Conservation (phyloP, 2,113 vertebrate genomes). For the Limnothrissa miodon region DNA sequence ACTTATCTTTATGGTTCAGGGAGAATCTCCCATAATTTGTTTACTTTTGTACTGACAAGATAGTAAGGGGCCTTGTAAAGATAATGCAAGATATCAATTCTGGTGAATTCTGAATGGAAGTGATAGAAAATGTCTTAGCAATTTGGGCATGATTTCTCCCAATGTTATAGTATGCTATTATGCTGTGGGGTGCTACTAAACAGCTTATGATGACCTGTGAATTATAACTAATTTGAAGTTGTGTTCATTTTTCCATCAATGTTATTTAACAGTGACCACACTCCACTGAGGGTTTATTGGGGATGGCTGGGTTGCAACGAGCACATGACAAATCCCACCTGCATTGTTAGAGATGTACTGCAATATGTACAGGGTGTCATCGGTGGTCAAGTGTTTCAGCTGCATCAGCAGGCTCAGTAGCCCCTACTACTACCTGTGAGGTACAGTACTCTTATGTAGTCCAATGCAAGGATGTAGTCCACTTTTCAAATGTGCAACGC, state of each 20-base stretch:
- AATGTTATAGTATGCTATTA: too few species aligned
- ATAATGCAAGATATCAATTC: constrained; percentile 25
- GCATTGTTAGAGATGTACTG: neutral
- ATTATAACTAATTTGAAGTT: neutral
- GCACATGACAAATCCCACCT: neutral
- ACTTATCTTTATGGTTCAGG: constrained; percentile 34
- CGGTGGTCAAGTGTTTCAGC: neutral
- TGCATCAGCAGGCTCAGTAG: neutral
- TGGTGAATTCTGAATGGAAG: constrained; percentile 22
- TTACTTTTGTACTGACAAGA: constrained; percentile 25
- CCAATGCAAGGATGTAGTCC: neutral
- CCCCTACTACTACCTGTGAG: neutral
- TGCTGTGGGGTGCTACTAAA: neutral
- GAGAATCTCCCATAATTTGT: constrained; percentile 39
- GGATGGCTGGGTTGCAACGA: neutral
- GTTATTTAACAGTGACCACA: neutral
- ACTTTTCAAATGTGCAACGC: neutral
- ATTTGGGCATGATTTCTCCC: neutral
- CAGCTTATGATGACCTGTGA: neutral
- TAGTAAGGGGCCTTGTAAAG: constrained; percentile 22
- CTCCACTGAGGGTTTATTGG: neutral
- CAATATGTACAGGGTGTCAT: neutral
- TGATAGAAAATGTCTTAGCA: neutral
- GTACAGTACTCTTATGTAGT: neutral
- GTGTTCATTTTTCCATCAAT: neutral